Conservation (phyloP, 1,140 invertebrate species). For the Babylonia areolata region DNA sequence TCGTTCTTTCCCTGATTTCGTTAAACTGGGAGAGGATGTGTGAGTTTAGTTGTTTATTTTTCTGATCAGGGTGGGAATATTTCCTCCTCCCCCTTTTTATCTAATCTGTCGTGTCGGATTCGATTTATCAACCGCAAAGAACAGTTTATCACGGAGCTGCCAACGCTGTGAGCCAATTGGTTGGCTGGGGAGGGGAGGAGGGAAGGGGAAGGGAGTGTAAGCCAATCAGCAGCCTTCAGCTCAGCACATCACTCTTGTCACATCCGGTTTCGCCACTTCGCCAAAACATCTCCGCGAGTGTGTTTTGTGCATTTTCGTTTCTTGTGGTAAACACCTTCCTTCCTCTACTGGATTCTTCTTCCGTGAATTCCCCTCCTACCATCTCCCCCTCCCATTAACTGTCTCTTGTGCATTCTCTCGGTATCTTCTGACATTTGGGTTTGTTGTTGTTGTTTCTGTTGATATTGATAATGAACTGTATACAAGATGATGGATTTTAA, state of each 20-base stretch:
- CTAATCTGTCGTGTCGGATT: background rate
- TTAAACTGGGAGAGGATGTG: background rate
- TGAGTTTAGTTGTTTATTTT: background rate
- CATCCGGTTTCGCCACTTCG: background rate
- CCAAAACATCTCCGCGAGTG: background rate
- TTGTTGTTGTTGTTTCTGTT: too few species aligned
- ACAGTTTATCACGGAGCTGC: background rate
- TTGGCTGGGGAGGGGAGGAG: background rate
- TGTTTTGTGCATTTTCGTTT: background rate
- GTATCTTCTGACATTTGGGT: too few species aligned
- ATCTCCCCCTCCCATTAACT: too few species aligned
- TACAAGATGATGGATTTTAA: too few species aligned
- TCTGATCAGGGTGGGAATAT: background rate
- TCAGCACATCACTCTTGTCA: conserved; percentile 19
- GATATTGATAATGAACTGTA: too few species aligned
- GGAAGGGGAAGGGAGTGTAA: background rate
- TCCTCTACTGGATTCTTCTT: too few species aligned
- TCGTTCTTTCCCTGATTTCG: background rate
- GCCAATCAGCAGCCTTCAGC: background rate
- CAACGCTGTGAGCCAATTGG: background rate
- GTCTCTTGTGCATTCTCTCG: too few species aligned
- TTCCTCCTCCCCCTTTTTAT: background rate
- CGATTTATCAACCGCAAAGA: background rate
- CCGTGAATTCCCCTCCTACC: too few species aligned
- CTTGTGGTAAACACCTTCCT: too few species aligned